These are phyloP conservation scores for Sminthurides aquaticus DNA, from an alignment of 2,888 invertebrate species.

Conservation along the genomic window DNA sequence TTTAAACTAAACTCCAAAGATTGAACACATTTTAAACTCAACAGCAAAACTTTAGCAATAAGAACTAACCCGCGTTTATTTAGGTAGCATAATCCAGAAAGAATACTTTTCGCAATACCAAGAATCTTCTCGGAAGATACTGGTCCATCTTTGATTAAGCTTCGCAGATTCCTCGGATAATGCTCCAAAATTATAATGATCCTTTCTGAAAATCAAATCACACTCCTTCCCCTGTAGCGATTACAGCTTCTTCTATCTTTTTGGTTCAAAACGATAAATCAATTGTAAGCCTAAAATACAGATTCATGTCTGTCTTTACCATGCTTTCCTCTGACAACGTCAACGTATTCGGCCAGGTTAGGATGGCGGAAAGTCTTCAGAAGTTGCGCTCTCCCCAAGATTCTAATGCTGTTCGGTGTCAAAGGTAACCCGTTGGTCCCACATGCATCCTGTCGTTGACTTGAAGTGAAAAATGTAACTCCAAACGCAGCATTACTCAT, in stretches of 20 bases:
- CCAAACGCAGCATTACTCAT: constrained; percentile 53
- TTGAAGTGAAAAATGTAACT: constrained; percentile 86
- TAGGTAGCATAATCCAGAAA: constrained; percentile 64
- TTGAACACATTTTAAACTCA: no score
- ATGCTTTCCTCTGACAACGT: constrained; percentile 87
- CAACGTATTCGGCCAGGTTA: constrained; percentile 80
- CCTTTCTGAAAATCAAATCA: constrained; percentile 58
- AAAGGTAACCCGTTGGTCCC: constrained; percentile 92
- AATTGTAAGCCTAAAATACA: constrained; percentile 2
- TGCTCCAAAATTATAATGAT: constrained; percentile 77
- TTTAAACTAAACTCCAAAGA: no score
- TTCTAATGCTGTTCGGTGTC: constrained; percentile 92
- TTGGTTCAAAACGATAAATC: neutral
- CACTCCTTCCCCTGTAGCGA: no score
- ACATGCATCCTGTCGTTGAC: constrained; percentile 82
- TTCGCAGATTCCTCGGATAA: constrained; percentile 49
- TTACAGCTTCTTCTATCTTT: neutral
- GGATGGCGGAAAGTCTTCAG: constrained; percentile 70
- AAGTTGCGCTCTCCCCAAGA: constrained; percentile 78
- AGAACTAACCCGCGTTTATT: constrained; percentile 52
- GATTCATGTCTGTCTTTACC: constrained; percentile 54
- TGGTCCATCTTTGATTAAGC: constrained; percentile 22
- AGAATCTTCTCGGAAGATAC: constrained; percentile 49
- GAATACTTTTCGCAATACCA: constrained; percentile 64
- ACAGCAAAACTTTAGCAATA: no score